Conservation (phyloP, 2,797 vertebrate species). For the Petrocephalus schoutedeni region DNA sequence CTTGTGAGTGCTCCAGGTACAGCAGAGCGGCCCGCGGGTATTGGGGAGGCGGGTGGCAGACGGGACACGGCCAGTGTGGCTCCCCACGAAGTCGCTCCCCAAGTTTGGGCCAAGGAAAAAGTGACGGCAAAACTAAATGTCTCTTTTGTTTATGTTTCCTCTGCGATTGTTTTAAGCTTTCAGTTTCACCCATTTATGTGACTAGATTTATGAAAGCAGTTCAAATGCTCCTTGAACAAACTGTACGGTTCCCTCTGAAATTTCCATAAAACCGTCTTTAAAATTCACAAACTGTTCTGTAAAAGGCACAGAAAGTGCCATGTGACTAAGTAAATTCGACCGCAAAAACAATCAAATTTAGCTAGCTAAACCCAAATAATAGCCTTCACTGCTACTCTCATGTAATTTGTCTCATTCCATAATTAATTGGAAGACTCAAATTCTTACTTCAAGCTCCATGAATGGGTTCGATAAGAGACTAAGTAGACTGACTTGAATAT, state of each 20-base stretch:
- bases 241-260: background rate
- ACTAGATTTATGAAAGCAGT: background rate
- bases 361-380: background rate
- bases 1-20: background rate
- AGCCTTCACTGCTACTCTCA: background rate
- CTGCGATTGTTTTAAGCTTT: background rate
- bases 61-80: background rate
- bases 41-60: background rate
- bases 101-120: background rate
- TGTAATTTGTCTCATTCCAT: constrained; percentile 19
- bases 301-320: background rate
- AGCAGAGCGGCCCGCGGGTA: background rate
- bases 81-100: background rate
- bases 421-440: constrained; percentile 18
- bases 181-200: background rate
- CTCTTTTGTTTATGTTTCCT: background rate
- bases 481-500: constrained; percentile 24
- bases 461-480: constrained; percentile 19
- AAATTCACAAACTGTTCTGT: background rate
- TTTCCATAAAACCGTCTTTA: background rate
- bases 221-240: background rate
- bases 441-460: constrained; percentile 26
- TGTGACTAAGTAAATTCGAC: background rate
- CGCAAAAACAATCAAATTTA: background rate
- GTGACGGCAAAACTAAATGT: background rate